Conservation (phyloP, 2,797 vertebrate species). For the Macropodus opercularis region DNA sequence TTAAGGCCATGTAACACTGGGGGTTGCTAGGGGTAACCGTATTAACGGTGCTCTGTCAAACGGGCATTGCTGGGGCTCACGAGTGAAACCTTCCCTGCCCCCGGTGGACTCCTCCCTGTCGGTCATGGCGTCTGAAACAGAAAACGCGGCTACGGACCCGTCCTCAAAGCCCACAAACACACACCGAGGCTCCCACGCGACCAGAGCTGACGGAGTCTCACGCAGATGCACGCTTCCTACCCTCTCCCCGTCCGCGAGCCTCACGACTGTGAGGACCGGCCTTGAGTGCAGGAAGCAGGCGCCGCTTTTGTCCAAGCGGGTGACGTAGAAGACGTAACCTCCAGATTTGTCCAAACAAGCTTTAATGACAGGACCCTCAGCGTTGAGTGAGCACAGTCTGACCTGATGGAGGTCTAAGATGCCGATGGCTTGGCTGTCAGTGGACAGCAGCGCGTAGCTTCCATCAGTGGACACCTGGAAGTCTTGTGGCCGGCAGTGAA, state of each 20-base stretch:
- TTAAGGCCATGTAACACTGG: slow-evolving; percentile 73
- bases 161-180: slow-evolving; percentile 84
- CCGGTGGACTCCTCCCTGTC: slow-evolving; percentile 22
- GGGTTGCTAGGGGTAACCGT: slow-evolving; percentile 54
- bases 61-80: slow-evolving; percentile 45
- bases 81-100: slow-evolving; percentile 18
- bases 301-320: slow-evolving; percentile 28
- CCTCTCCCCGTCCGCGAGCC: slow-evolving; percentile 71
- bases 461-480: slow-evolving; percentile 80
- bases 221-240: slow-evolving; percentile 73
- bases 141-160: slow-evolving; percentile 81
- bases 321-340: slow-evolving; percentile 68
- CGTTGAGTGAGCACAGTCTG: slow-evolving; percentile 72
- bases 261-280: slow-evolving; percentile 70
- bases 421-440: slow-evolving; percentile 57
- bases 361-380: slow-evolving; percentile 65
- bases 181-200: slow-evolving; percentile 52
- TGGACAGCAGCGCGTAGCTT: slow-evolving; percentile 73
- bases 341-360: slow-evolving; percentile 71
- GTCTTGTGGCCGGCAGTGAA: slow-evolving; percentile 61
- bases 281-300: slow-evolving; percentile 63
- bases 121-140: slow-evolving; percentile 54
- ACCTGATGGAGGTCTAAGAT: slow-evolving; percentile 74
- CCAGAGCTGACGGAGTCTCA: slow-evolving; percentile 67
- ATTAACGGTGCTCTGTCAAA: slow-evolving; percentile 53